phyloP scores from a whole-genome alignment of 2,888 invertebrate genomes.

The Pardosa pseudoannulata region DNA sequence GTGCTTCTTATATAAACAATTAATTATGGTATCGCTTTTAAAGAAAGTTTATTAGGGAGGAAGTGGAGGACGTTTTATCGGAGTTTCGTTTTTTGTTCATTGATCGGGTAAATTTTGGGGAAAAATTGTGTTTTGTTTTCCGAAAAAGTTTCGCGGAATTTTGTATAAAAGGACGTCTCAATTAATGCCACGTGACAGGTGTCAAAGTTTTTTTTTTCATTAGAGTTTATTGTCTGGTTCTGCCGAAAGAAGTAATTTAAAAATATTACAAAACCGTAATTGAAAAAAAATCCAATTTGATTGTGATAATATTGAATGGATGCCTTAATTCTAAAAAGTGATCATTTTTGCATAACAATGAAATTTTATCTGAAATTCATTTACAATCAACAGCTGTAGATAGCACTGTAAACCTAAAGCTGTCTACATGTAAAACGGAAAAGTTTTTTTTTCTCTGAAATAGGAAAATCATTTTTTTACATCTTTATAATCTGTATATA shows the following conservation, averaged over 20 bases:
- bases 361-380: too few species aligned
- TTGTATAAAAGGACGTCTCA: constrained; percentile 7
- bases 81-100: neutral
- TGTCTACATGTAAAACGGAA: too few species aligned
- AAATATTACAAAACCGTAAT: too few species aligned
- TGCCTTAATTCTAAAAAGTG: too few species aligned
- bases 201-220: constrained; percentile 7
- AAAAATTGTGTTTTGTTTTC: neutral
- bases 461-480: too few species aligned
- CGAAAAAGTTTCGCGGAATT: neutral
- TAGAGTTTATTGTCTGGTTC: neutral
- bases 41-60: constrained; percentile 40
- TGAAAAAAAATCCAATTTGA: too few species aligned
- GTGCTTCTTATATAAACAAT: constrained; percentile 56
- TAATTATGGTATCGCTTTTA: constrained; percentile 64
- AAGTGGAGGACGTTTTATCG: constrained; percentile 41
- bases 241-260: neutral
- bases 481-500: too few species aligned
- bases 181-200: neutral
- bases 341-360: too few species aligned
- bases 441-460: too few species aligned
- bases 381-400: too few species aligned
- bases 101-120: neutral
- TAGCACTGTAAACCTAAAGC: too few species aligned
- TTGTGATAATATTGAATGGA: too few species aligned